Evolutionary conservation across 2,113 vertebrate species (phyloP).

Genomic region (Cynopterus brachyotis): DNA sequence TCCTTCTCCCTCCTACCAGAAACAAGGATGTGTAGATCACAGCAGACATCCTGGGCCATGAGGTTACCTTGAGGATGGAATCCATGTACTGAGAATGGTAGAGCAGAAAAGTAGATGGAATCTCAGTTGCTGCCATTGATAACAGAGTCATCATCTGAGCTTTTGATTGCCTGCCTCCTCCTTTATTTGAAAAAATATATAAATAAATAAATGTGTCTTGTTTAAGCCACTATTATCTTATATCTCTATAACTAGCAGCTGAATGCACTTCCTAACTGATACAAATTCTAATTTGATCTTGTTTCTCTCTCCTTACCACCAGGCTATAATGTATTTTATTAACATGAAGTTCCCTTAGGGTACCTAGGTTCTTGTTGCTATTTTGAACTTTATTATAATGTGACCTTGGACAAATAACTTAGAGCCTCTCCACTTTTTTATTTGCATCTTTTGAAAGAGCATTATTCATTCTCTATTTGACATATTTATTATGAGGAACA

Average conservation of each 20-base stretch:
- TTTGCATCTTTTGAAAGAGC: not conserved
- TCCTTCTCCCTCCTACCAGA: not conserved
- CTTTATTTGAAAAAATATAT: not conserved
- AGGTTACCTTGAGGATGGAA: not conserved
- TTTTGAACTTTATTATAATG: slow-evolving; percentile 17
- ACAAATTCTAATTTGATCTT: not conserved
- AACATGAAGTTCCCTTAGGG: not conserved
- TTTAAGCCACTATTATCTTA: not conserved
- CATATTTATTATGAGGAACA: not conserved
- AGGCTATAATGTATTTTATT: not conserved
- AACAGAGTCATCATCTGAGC: not conserved
- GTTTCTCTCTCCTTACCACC: not conserved
- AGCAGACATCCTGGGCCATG: not conserved
- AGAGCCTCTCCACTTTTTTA: not conserved
- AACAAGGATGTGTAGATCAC: not conserved
- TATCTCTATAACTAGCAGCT: not conserved
- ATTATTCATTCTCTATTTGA: not conserved
- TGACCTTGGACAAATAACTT: slow-evolving; percentile 4
- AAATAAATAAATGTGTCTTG: not conserved
- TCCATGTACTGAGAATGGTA: not conserved
- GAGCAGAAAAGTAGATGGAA: not conserved
- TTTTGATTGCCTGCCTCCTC: not conserved
- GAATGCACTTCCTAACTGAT: not conserved
- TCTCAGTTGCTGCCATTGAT: not conserved
- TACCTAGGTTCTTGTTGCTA: not conserved